A percentile compares a stretch with the other conserved stretches of the same genome.
These are phyloP conservation scores for Drosophila sp. DNA, from an alignment of 1,140 invertebrate genomes.

Conservation along the genomic window DNA sequence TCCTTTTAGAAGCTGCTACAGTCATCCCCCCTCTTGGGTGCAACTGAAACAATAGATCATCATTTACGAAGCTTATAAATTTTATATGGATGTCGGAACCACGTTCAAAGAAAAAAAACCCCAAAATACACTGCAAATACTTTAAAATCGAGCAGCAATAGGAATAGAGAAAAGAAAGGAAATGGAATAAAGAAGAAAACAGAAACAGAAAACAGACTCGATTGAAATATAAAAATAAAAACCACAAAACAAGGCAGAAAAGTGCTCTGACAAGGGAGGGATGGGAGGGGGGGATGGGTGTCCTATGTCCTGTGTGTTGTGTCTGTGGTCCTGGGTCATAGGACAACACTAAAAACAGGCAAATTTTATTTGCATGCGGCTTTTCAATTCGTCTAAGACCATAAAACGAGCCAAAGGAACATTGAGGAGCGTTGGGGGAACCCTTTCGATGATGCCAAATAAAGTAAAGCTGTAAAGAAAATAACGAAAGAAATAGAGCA, in stretches of 20 bases:
- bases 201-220: slow-evolving; percentile 29
- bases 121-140: slow-evolving; percentile 41
- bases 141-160: slow-evolving; percentile 45
- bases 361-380: slow-evolving; percentile 82
- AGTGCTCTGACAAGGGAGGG: slow-evolving; percentile 16
- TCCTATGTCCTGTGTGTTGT: neutral
- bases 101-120: slow-evolving; percentile 6
- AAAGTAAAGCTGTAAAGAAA: slow-evolving; percentile 73
- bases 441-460: slow-evolving; percentile 80
- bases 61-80: slow-evolving; percentile 66
- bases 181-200: no score
- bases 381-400: slow-evolving; percentile 78
- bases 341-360: slow-evolving; percentile 72
- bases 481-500: slow-evolving; percentile 25
- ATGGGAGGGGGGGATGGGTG: no score
- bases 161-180: slow-evolving; percentile 7
- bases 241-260: slow-evolving; percentile 52
- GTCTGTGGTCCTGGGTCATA: slow-evolving; percentile 50
- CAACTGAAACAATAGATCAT: slow-evolving; percentile 67
- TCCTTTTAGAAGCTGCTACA: neutral
- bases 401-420: slow-evolving; percentile 62
- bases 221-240: slow-evolving; percentile 81
- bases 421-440: slow-evolving; percentile 42
- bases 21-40: slow-evolving; percentile 29
- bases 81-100: slow-evolving; percentile 35